Conservation (phyloP, 2,113 vertebrate genomes). For the Eurypyga helias region DNA sequence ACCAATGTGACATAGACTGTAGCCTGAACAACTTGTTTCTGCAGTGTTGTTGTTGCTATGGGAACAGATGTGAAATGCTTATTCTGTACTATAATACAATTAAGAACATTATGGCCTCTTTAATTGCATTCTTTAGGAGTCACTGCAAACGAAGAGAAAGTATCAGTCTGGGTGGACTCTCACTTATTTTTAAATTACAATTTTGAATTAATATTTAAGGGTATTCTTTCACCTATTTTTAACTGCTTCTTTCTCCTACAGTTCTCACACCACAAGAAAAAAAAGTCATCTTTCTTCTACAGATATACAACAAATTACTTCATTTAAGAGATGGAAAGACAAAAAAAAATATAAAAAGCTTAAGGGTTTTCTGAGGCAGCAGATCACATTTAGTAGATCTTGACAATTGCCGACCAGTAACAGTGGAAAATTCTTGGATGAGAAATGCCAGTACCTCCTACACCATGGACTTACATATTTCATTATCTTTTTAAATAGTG, state of each 20-base stretch:
- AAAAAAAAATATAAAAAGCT: not conserved
- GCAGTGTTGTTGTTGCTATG: constrained; percentile 51
- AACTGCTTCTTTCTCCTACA: not conserved
- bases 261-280: not conserved
- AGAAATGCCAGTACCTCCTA: not conserved
- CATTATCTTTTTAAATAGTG: not conserved
- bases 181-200: not conserved
- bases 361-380: not conserved
- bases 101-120: not conserved
- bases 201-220: not conserved
- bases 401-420: not conserved
- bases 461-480: not conserved
- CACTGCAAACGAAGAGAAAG: not conserved
- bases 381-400: not conserved
- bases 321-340: not conserved
- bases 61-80: constrained; percentile 43
- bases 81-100: constrained; percentile 9
- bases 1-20: not conserved
- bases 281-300: not conserved
- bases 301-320: not conserved
- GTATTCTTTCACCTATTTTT: not conserved
- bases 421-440: not conserved
- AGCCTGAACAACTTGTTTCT: constrained; percentile 56
- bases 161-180: not conserved
- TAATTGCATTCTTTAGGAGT: constrained; percentile 25